A percentile compares a stretch with the other conserved stretches of the same genome.
Evolutionary conservation across 2,797 vertebrate genomes (phyloP).

Genomic region (Xerus rutilus): DNA sequence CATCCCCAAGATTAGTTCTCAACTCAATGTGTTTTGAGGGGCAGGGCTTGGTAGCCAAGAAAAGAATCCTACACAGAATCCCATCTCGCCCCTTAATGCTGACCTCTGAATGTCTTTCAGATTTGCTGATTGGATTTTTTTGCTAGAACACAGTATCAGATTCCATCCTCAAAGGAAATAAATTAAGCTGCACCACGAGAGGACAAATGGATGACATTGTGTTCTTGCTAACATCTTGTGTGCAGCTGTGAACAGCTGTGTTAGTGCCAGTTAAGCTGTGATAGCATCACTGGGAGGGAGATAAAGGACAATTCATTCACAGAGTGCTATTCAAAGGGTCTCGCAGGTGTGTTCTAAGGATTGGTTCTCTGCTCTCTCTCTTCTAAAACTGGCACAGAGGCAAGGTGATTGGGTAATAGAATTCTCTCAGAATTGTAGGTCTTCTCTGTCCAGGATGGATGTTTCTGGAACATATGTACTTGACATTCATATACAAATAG

Average conservation of each 20-base stretch:
- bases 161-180: constrained; percentile 81
- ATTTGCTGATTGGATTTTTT: constrained; percentile 84
- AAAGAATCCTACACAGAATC: background rate
- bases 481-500: constrained; percentile 4
- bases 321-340: constrained; percentile 80
- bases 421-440: background rate
- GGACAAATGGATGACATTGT: constrained; percentile 84
- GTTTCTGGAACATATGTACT: background rate
- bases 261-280: constrained; percentile 82
- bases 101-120: constrained; percentile 55
- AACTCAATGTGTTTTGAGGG: background rate
- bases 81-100: background rate
- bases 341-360: constrained; percentile 62
- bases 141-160: constrained; percentile 82
- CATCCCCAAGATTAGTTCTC: background rate
- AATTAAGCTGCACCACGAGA: constrained; percentile 78
- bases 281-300: constrained; percentile 81
- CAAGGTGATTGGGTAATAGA: background rate
- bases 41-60: background rate
- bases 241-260: constrained; percentile 89
- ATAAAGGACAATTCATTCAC: constrained; percentile 79
- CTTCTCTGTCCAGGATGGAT: background rate
- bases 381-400: constrained; percentile 77
- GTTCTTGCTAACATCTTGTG: constrained; percentile 85
- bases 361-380: constrained; percentile 12